Base-by-base conservation (phyloP, 2,797 vertebrate genomes). In the Sebastes trivittatus region DNA sequence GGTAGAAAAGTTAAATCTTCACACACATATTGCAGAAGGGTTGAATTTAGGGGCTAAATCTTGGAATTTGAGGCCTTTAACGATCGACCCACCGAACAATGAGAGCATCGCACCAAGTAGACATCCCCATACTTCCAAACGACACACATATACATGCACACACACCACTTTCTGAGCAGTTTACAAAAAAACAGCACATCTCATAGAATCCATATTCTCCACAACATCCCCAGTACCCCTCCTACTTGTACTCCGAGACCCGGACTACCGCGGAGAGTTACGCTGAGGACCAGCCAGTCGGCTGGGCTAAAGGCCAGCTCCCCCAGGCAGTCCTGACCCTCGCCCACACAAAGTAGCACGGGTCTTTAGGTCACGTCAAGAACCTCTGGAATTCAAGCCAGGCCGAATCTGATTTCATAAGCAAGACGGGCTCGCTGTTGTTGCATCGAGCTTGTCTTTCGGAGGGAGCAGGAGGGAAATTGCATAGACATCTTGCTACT, bases 401-500 rank as follows among this genome's bases (percentile, higher is more conserved):
- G 83, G 85, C 77, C 85, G 23, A 89, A 85, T 88, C 80, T 73
- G 66, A 84, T 89, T 88, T 84, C 20, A 75, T 29, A 25, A 87
- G 71, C 60, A 14, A 88, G 88, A 81, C 71, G 3, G 27, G 66
- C 78, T 91, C 62, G 18, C 22, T 76, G 80, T 74, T 86, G 81
- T 87, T 80, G 52, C 68, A 18, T 23, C 18, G 72, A 87, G 89
- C 65, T 60, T 6, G 78, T 84, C 70, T 72, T 80, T 66, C 11
- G 70, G 81, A 83, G 79, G 78, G 80, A 66, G 81, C 83, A 80
- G 85, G 88, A 88, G 89, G 88, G 87, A 88, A 84, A 90, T 94
- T 96, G 95, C 96, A 96, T 95, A 95, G 95, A 95, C 94, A 87
- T 92, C 92, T 91, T 94, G 92, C 92, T 94, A 95, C 92, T 94